Percentiles rank a stretch among this genome's conserved stretches.
phyloP scores from a whole-genome alignment of 2,888 invertebrate species.

The Automeris io region DNA sequence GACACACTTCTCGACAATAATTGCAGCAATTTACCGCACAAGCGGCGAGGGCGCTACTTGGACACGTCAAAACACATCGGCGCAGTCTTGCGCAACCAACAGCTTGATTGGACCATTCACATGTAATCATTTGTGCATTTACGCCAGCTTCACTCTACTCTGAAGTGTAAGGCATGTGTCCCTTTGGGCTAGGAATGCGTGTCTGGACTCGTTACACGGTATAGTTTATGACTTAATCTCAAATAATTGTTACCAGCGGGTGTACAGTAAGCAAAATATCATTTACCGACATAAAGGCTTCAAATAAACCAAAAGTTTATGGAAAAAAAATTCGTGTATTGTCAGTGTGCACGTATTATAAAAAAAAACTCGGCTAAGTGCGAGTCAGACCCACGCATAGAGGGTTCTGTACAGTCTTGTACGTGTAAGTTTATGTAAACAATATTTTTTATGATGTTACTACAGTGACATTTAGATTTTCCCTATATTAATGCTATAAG shows the following conservation, averaged over 20 bases:
- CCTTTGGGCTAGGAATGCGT: constrained; percentile 33
- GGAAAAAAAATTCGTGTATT: no score
- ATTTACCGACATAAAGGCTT: no score
- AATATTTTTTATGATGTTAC: no score
- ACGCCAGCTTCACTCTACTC: constrained; percentile 46
- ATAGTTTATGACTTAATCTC: not conserved
- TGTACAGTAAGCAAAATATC: no score
- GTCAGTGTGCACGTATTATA: no score
- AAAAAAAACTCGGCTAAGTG: no score
- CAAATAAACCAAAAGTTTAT: no score
- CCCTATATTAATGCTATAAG: no score
- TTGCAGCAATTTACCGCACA: constrained; percentile 64
- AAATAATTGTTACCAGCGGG: not conserved
- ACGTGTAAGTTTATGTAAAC: no score
- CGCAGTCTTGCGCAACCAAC: constrained; percentile 55
- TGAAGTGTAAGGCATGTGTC: constrained; percentile 26
- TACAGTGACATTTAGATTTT: no score
- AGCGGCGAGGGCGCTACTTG: constrained; percentile 33
- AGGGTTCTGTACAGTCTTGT: no score
- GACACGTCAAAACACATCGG: constrained; percentile 70
- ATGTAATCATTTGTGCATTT: constrained; percentile 50
- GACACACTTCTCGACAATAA: constrained; percentile 65
- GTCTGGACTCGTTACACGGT: not conserved
- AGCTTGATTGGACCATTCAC: constrained; percentile 63
- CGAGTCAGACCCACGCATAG: no score